Percentiles rank a stretch among this genome's conserved stretches.
Conservation (phyloP, 2,888 invertebrate species). For the Polydrusus cervinus region DNA sequence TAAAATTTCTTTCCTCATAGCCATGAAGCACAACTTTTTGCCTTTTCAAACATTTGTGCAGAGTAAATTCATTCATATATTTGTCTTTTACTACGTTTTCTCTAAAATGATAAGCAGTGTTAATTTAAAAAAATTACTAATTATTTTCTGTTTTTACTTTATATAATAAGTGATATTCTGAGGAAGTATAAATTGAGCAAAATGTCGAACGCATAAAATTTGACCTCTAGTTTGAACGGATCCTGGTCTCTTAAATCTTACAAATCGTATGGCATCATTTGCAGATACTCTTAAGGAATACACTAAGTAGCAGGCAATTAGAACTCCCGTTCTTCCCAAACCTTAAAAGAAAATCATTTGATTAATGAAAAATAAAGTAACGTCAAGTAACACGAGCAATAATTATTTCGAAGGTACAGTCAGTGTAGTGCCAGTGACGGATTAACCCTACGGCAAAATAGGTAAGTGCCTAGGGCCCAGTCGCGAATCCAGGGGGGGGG, state of each 20-base stretch:
- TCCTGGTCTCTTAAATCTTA: constrained; percentile 83
- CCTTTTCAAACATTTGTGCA: constrained; percentile 80
- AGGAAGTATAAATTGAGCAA: constrained; percentile 86
- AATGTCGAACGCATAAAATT: constrained; percentile 86
- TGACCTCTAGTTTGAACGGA: constrained; percentile 90
- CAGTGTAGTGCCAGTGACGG: too few relatives aligned
- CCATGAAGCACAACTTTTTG: constrained; percentile 86
- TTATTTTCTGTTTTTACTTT: constrained; percentile 71
- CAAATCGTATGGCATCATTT: constrained; percentile 86
- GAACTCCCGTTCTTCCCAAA: constrained; percentile 88
- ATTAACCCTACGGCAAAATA: too few relatives aligned
- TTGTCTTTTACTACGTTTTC: constrained; percentile 71
- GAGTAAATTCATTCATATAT: constrained; percentile 77
- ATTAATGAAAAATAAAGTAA: too few relatives aligned
- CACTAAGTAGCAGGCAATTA: constrained; percentile 90
- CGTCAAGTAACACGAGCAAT: too few relatives aligned
- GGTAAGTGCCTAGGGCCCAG: too few relatives aligned
- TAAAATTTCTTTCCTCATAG: constrained; percentile 83
- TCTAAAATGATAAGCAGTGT: constrained; percentile 61
- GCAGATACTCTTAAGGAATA: constrained; percentile 84
- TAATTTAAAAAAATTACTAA: neutral
- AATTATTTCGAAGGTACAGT: too few relatives aligned
- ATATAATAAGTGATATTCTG: constrained; percentile 83
- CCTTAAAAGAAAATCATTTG: constrained; percentile 71
- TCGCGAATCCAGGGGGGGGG: too few relatives aligned